A percentile compares a stretch with the other conserved stretches of the same genome.
Evolutionary conservation across 1,140 invertebrate species (phyloP).

Genomic region (Lutraria rhynchaena): DNA sequence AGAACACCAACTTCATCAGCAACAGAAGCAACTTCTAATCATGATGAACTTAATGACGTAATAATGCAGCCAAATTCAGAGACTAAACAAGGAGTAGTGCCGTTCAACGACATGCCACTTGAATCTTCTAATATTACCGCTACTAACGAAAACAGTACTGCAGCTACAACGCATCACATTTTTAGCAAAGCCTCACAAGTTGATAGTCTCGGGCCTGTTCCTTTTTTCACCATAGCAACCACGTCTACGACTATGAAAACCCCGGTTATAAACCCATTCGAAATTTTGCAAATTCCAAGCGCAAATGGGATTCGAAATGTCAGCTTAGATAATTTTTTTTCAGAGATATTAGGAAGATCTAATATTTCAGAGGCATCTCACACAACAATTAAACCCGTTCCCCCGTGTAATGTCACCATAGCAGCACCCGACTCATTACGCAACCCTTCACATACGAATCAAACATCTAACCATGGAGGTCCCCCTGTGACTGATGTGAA

Average conservation of each 20-base stretch:
- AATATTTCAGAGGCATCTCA: not conserved
- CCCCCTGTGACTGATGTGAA: conserved; percentile 1
- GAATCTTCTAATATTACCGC: no score
- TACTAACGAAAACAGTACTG: no score
- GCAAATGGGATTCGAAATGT: not conserved
- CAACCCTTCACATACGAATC: not conserved
- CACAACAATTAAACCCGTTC: no score
- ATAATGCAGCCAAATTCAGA: no score
- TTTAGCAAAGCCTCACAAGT: not conserved
- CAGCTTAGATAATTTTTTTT: not conserved
- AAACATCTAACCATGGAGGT: not conserved
- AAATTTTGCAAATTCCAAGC: not conserved
- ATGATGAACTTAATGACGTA: no score
- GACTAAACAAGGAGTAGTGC: no score
- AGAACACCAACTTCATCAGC: no score
- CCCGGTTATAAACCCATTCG: not conserved
- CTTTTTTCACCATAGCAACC: not conserved
- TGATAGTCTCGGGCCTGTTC: not conserved
- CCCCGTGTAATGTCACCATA: not conserved
- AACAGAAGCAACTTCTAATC: no score
- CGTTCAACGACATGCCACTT: no score
- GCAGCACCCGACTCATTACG: not conserved
- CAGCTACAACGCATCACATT: not conserved
- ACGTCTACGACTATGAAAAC: not conserved
- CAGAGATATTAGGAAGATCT: conserved; percentile 1